Conservation (phyloP, 2,113 vertebrate genomes). For the Pygoscelis adeliae region DNA sequence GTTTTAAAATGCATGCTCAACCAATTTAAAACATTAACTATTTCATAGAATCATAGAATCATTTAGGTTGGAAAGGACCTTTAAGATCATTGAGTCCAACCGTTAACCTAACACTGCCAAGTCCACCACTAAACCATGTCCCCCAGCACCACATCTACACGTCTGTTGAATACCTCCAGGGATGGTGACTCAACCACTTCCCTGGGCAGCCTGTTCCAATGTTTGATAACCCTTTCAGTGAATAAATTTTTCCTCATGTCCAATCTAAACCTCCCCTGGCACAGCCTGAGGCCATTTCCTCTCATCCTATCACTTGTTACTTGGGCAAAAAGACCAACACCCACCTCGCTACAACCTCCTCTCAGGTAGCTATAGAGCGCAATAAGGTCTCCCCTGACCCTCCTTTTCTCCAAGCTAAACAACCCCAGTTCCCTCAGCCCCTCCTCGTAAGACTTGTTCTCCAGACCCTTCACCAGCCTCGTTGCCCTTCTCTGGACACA, state of each 20-base stretch:
- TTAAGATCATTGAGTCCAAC: background rate
- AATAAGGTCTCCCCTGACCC: no score
- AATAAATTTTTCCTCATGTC: background rate
- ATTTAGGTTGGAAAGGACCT: background rate
- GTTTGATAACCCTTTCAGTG: background rate
- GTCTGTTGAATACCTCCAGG: background rate
- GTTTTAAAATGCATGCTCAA: background rate
- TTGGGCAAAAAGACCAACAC: background rate
- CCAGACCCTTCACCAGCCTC: background rate
- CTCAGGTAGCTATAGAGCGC: background rate
- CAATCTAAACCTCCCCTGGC: background rate
- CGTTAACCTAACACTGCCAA: background rate
- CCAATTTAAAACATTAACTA: background rate
- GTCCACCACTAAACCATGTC: background rate
- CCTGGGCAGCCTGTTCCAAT: background rate
- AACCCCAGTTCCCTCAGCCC: accelerated
- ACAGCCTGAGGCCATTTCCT: background rate
- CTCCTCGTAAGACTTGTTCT: background rate
- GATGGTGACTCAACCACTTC: background rate
- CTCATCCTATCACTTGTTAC: background rate
- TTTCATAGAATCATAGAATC: background rate
- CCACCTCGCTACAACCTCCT: no score
- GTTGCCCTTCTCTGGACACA: accelerated
- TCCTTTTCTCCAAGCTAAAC: background rate
- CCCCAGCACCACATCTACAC: no score